These are phyloP conservation scores for Harpalus rubripes DNA, from an alignment of 2,888 invertebrate genomes.

Conservation along the genomic window DNA sequence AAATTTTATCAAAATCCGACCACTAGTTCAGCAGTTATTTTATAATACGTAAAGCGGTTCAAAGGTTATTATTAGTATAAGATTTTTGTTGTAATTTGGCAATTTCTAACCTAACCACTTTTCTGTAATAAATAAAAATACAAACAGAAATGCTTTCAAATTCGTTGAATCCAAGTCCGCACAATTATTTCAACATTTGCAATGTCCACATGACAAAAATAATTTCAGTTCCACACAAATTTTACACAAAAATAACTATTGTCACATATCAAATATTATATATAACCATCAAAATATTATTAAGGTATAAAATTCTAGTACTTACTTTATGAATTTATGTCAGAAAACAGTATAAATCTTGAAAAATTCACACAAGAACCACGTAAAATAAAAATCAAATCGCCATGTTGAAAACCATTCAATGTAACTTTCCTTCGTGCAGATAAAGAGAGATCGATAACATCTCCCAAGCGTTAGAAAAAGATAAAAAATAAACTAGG, in stretches of 20 bases:
- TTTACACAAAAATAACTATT: not conserved
- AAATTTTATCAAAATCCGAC: no score
- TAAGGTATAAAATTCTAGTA: conserved; percentile 26
- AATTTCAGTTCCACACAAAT: not conserved
- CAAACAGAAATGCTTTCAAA: no score
- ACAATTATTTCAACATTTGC: not conserved
- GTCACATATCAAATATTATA: not conserved
- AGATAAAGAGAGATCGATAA: not conserved
- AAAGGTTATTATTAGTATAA: no score
- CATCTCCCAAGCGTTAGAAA: not conserved
- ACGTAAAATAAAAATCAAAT: conserved; percentile 10
- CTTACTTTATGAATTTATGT: conserved; percentile 60
- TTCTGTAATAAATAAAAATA: no score
- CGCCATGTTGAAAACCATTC: conserved; percentile 13
- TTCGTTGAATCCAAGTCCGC: no score
- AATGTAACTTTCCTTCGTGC: not conserved
- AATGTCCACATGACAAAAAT: not conserved
- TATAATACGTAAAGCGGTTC: no score
- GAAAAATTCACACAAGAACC: not conserved
- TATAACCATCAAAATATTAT: not conserved
- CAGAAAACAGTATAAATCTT: conserved; percentile 54
- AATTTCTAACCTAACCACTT: no score
- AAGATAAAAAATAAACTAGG: not conserved
- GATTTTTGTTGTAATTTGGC: no score
- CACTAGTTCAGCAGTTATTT: no score